Evolutionary conservation across 1,140 invertebrate species (phyloP).

Genomic region (Mizuhopecten yessoensis): DNA sequence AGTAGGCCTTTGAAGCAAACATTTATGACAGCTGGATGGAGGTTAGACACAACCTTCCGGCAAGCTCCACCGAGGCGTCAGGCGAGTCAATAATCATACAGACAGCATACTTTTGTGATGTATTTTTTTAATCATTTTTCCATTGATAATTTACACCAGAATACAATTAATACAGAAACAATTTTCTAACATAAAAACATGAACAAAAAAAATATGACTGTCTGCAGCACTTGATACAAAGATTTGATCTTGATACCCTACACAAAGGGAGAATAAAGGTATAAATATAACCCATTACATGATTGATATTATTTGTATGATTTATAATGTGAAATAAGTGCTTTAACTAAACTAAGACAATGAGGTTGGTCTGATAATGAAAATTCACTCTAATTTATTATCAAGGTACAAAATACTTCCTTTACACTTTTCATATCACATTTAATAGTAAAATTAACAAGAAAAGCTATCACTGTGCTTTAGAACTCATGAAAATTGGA

Average conservation of each 20-base stretch:
- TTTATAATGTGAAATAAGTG: conserved; percentile 15
- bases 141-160: conserved; percentile 35
- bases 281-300: neutral
- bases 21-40: no score
- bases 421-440: neutral
- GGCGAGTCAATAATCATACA: no score
- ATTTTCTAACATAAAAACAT: neutral
- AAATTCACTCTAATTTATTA: neutral
- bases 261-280: neutral
- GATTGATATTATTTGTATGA: neutral
- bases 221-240: neutral
- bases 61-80: no score
- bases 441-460: neutral
- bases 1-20: no score
- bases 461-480: no score
- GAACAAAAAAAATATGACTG: neutral
- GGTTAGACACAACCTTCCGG: no score
- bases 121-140: conserved; percentile 8
- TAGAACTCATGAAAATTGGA: neutral
- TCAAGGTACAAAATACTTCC: neutral
- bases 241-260: conserved; percentile 32
- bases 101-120: no score
- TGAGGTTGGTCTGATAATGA: conserved; percentile 6
- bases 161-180: conserved; percentile 19
- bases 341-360: neutral